Evolutionary conservation across 2,888 invertebrate species (phyloP), one percentile per base, ranked within the genome.

Genomic region (Mesorhabditis belari): DNA sequence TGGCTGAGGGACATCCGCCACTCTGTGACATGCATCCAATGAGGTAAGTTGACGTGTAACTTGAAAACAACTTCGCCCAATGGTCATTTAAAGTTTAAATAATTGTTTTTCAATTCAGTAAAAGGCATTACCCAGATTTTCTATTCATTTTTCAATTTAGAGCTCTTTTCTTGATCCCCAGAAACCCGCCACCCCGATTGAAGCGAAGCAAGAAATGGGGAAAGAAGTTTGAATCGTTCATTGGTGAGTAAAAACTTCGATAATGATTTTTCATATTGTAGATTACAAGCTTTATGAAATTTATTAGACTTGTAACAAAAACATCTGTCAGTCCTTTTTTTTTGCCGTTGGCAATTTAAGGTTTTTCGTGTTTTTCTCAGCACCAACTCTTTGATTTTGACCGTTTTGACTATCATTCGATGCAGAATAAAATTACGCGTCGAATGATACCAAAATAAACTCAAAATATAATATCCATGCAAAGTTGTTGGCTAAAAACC

Each of bases 11-110:
- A 35, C 73, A 81, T 80, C 70, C 82, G 81, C 85, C 98, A 49
- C 87, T 99, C 63, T 99, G 96, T 86, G 96, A 98, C 86, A 88
- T 98, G 83, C 98, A 98, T 86, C 98, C 98, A 25, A 99, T 99
- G 98, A 87, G 96, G 80, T 96, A n/a, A n/a, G 51, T 19, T 50
- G 17, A n/a, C n/a, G n/a, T 35, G 17, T 35, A 9, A 17, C 6
- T 51, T 51, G 21, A 21, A 9, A 12, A 21, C 17, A 17, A 17
- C 6, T 35, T 17, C 6, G 9, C 9, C 9, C 35, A 35, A 12
- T 35, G 35, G 6, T 9, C 9, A 17, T n/a, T n/a, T n/a, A n/a
- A n/a, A n/a, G n/a, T n/a, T n/a, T n/a, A n/a, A n/a, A n/a, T 44
- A n/a, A 44, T 17, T n/a, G 44, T 44, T n/a, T 12, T 44, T 44